These are phyloP conservation scores for Zoanthus solanderi DNA, from an alignment of 92 coral and sea anemone species.

Conservation along the genomic window DNA sequence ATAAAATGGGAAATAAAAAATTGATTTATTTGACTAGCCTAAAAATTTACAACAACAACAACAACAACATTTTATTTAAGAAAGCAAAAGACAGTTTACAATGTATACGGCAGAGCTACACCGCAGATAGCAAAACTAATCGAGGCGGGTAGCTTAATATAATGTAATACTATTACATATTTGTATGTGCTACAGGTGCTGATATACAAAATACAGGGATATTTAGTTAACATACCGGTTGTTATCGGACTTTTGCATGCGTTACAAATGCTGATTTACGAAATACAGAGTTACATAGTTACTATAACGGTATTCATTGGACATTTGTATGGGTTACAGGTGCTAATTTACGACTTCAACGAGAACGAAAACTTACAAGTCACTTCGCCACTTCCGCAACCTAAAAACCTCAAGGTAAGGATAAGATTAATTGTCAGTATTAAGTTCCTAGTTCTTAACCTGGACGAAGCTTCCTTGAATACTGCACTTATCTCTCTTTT, in stretches of 20 bases:
- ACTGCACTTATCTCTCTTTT: background rate
- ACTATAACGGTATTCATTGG: background rate
- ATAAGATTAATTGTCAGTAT: background rate
- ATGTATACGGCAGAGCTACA: too few relatives aligned
- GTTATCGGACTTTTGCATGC: background rate
- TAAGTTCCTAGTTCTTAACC: background rate
- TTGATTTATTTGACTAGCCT: too few relatives aligned
- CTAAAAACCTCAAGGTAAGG: conserved; percentile 74
- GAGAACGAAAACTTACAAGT: conserved; percentile 50
- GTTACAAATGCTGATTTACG: conserved; percentile 59
- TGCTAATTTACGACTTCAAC: conserved; percentile 63
- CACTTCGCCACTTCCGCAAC: conserved; percentile 82
- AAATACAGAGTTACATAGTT: too few relatives aligned
- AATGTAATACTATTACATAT: too few relatives aligned
- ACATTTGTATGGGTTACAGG: conserved; percentile 41
- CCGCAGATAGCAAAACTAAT: too few relatives aligned
- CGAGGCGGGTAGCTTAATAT: too few relatives aligned
- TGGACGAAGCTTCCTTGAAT: background rate
- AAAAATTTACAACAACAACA: too few relatives aligned
- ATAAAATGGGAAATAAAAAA: too few relatives aligned
- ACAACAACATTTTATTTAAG: too few relatives aligned
- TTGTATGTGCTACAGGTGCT: too few relatives aligned
- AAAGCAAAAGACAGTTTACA: too few relatives aligned
- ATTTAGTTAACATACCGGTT: background rate
- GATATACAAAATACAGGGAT: too few relatives aligned